Base-by-base conservation (phyloP, 2,113 vertebrate genomes). In the Ranitomeya imitator region DNA sequence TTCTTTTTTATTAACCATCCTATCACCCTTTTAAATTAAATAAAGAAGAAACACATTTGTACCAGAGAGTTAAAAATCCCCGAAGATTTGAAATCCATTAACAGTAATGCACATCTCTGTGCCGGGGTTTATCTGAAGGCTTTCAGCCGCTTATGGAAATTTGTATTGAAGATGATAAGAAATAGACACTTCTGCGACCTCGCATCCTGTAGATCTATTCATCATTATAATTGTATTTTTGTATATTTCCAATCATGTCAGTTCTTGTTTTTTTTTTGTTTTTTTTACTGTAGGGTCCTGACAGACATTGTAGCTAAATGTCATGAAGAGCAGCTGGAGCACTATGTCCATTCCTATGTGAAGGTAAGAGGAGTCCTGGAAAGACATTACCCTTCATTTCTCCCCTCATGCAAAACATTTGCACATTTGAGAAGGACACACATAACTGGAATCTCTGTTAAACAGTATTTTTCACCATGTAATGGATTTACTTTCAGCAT, bases 231-330 rank as follows among this genome's bases (percentile, higher is more conserved):
- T 31, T 15, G 7, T 6, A 9, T 31, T 71, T 31, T 6, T 16
- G 31, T 6, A 37, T 26, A 71, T 9, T 26, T 69, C 2, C 23
- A 65, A 13, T 69, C 52, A 3, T 16, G 16, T 11, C 3, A 76
- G 21, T 79, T 31, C 21, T 19, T 87, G 23, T 51, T 57, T 90
- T 67, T 89, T 1, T 57, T 90, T 92, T 93, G 4, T 57, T n/a
- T n/a, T 90, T 67, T 89, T 2, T 59, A 90, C 92, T 93, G 4
- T 93, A 99, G 98, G 93, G 98, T 99, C 85, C 94, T 99, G 90
- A 95, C 98, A 1, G 95, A 98, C 89, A 96, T 98, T 87, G 95
- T 99, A 91, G 94, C 96, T 83, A 99, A 98, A 92, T 98, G 97
- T 93, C 97, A 99, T 3, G 98, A 99, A 90, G 97, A 99, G 89